Percentiles rank a stretch among this genome's conserved stretches.
Evolutionary conservation across 2,113 vertebrate genomes (phyloP).

Genomic region (Aphyosemion australe): DNA sequence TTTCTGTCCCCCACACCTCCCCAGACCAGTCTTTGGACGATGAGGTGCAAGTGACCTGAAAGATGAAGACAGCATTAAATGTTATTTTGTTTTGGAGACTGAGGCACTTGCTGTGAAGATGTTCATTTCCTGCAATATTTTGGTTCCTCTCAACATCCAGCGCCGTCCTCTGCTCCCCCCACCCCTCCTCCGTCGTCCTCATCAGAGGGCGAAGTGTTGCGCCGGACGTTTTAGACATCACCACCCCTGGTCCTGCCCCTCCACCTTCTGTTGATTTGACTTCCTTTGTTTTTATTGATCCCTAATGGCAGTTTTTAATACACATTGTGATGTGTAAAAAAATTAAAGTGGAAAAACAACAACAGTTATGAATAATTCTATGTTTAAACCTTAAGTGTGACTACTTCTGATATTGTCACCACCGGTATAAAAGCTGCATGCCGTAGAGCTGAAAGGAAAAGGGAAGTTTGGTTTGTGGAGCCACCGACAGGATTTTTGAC

Average conservation of each 20-base stretch:
- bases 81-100: conserved; percentile 62
- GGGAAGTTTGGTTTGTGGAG: conserved; percentile 48
- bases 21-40: conserved; percentile 48
- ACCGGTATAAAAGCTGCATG: conserved; percentile 70
- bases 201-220: conserved; percentile 32
- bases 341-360: conserved; percentile 48
- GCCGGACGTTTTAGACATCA: conserved; percentile 45
- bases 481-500: conserved; percentile 42
- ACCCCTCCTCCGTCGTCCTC: conserved; percentile 19
- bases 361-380: conserved; percentile 68
- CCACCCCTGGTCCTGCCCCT: conserved; percentile 14
- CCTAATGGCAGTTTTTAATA: conserved; percentile 73
- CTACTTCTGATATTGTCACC: conserved; percentile 20
- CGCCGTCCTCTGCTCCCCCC: conserved; percentile 11
- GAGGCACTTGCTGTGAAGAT: conserved; percentile 59
- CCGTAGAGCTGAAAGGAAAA: conserved; percentile 67
- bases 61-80: conserved; percentile 60
- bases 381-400: conserved; percentile 68
- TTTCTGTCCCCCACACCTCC: conserved; percentile 39
- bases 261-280: conserved; percentile 60
- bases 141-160: conserved; percentile 28
- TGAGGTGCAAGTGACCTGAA: conserved; percentile 33
- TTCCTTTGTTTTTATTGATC: conserved; percentile 70
- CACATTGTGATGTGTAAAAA: conserved; percentile 71
- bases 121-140: conserved; percentile 36